Evolutionary conservation across 1,140 invertebrate species (phyloP), one percentile per base, ranked within the genome.

Genomic region (Glossosoma conforme): DNA sequence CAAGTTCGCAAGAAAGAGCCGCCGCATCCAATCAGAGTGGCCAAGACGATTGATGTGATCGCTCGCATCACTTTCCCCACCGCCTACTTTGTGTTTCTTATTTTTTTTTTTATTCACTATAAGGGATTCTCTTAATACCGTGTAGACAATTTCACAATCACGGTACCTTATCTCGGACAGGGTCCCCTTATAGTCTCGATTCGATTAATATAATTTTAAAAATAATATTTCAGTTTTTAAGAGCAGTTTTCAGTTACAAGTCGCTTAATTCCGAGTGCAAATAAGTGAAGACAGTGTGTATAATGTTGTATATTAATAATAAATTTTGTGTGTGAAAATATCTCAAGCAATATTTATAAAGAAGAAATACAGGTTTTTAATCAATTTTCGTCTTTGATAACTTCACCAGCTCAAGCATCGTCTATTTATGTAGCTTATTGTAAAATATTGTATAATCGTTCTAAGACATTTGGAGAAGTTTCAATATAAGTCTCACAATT

Each of bases 101-200:
- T 91, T 65, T 93, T 92, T 77, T 94, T 93, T 80, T 93, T 94
- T 78, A 87, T 91, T 60, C 87, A 90, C 75, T 93, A 93, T 74
- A 90, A 89, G 68, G 78, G 77, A 67, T 80, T 80, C 68, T 79
- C 78, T 75, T 80, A 80, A 77, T 74, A 65, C 37, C 10, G 19
- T 40, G 22, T 35, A 46, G 33, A n/a, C n/a, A n/a, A n/a, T n/a
- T n/a, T n/a, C n/a, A n/a, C n/a, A n/a, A n/a, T n/a, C n/a, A n/a
- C n/a, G n/a, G n/a, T n/a, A n/a, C n/a, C n/a, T n/a, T n/a, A n/a
- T n/a, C n/a, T n/a, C n/a, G n/a, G n/a, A n/a, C n/a, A n/a, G n/a
- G n/a, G n/a, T n/a, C n/a, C n/a, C n/a, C n/a, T n/a, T n/a, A n/a
- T n/a, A n/a, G n/a, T n/a, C n/a, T n/a, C n/a, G n/a, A n/a, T n/a